Evolutionary conservation across 2,113 vertebrate genomes (phyloP).

Genomic region (Lanius ludovicianus): DNA sequence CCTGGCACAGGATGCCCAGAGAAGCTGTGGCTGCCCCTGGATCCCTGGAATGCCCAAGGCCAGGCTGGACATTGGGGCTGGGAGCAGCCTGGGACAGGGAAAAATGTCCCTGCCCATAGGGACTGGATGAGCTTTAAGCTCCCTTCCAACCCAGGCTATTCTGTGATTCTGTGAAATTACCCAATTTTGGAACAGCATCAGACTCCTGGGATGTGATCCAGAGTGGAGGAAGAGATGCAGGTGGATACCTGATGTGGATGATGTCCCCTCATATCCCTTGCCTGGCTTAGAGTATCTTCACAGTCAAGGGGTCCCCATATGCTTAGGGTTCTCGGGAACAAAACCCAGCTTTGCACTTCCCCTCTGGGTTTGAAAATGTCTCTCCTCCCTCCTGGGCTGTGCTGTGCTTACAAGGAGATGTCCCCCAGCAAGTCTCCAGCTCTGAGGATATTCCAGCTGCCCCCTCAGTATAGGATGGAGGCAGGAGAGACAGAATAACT

Average conservation of each 20-base stretch:
- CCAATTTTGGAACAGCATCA: neutral
- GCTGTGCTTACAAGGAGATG: neutral
- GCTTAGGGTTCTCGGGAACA: neutral
- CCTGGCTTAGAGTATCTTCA: neutral
- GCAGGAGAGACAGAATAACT: neutral
- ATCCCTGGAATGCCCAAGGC: neutral
- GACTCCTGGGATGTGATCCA: neutral
- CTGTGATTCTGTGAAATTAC: neutral
- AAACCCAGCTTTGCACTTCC: neutral
- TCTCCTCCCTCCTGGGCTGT: neutral
- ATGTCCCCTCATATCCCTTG: neutral
- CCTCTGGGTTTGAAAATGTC: neutral
- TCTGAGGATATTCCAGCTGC: neutral
- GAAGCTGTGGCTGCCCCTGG: neutral
- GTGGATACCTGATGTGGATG: neutral
- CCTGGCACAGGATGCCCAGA: neutral
- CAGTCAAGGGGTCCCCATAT: neutral
- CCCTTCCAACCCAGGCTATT: neutral
- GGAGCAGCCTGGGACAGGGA: neutral
- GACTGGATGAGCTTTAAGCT: rapidly evolving
- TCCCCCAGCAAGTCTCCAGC: neutral
- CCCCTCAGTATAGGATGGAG: neutral
- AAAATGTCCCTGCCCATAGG: neutral
- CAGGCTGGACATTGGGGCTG: rapidly evolving
- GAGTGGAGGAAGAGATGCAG: neutral